Evolutionary conservation across 2,113 vertebrate species (phyloP).

Genomic region (Pyxicephalus adspersus): DNA sequence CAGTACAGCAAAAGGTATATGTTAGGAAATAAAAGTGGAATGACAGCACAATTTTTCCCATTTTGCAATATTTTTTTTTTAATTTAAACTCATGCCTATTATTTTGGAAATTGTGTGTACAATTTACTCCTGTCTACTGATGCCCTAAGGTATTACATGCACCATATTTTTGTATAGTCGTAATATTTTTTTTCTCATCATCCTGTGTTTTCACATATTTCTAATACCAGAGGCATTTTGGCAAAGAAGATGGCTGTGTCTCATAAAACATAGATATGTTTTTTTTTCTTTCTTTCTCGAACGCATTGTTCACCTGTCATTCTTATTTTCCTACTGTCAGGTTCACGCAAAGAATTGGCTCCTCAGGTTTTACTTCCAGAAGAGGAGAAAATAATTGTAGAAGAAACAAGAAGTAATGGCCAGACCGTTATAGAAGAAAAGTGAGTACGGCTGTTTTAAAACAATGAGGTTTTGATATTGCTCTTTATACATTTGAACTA

Average conservation of each 20-base stretch:
- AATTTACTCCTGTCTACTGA: background rate
- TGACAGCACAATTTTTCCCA: too few species aligned
- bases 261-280: background rate
- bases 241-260: background rate
- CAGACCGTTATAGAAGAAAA: conserved; percentile 90
- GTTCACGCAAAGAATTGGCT: conserved; percentile 83
- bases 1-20: background rate
- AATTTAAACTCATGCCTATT: background rate
- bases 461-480: background rate
- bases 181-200: background rate
- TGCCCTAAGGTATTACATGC: conserved; percentile 6
- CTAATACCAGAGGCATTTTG: background rate
- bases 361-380: conserved; percentile 88
- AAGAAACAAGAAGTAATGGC: conserved; percentile 90
- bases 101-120: background rate
- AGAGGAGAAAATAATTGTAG: conserved; percentile 87
- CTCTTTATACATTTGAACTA: too few species aligned
- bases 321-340: conserved; percentile 71
- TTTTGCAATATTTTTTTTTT: background rate
- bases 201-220: background rate
- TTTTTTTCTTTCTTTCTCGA: background rate
- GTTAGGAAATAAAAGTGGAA: background rate
- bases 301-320: background rate
- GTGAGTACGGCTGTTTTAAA: conserved; percentile 74
- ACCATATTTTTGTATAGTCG: background rate